Evolutionary conservation across 2,113 vertebrate genomes (phyloP).

Genomic region (Tonatia bakeri): DNA sequence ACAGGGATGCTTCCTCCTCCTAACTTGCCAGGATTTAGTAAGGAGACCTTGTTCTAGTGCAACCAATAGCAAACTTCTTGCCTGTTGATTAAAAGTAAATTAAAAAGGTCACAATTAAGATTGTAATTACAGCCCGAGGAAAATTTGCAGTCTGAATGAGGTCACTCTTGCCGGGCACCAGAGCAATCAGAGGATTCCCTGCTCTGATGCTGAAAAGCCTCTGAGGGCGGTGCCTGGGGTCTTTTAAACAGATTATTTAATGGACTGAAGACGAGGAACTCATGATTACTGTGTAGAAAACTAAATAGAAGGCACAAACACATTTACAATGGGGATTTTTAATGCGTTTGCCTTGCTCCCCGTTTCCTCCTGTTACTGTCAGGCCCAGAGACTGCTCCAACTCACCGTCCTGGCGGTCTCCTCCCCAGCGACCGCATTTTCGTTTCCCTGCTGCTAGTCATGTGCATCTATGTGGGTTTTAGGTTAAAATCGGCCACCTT

Average conservation of each 20-base stretch:
- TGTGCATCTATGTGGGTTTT: background rate
- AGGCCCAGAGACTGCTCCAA: background rate
- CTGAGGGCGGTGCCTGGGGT: background rate
- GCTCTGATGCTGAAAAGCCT: background rate
- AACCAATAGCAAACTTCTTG: background rate
- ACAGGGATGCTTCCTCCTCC: background rate
- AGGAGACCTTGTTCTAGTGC: background rate
- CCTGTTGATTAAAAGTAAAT: background rate
- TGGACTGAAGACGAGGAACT: constrained; percentile 1
- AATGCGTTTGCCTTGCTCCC: constrained; percentile 3
- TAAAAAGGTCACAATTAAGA: background rate
- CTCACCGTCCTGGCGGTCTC: background rate
- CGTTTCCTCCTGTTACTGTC: constrained; percentile 12
- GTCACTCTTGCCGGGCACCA: background rate
- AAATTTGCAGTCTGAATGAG: background rate
- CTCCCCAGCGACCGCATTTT: background rate
- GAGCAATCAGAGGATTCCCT: background rate
- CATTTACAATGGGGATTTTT: background rate
- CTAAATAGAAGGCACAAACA: background rate
- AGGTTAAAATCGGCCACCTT: background rate
- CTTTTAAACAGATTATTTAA: constrained; percentile 35
- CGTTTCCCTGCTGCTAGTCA: background rate
- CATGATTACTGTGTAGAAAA: constrained; percentile 33
- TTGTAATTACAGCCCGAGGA: background rate
- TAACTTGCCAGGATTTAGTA: background rate